Base-by-base conservation (phyloP, 2,113 vertebrate species). In the Leptosomus discolor region DNA sequence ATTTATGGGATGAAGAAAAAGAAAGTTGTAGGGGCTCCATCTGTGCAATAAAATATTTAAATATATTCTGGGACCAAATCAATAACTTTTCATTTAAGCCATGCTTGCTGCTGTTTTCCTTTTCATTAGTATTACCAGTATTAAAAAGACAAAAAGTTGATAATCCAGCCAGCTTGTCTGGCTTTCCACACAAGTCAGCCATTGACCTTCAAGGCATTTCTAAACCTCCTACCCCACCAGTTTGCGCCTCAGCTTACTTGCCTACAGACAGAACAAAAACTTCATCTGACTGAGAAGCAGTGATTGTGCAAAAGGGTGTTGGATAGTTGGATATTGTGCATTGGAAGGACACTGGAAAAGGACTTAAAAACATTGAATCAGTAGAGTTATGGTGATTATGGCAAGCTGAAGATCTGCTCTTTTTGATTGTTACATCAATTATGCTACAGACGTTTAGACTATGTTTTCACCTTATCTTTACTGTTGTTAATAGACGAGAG, bases 11-110 rank as follows among this genome's bases (percentile, higher is more conserved):
- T 70, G 73, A 91, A 88, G 92, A 75, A 83, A 94, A 92, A 83
- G 50, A 41, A 84, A 84, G n/a, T 95, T 80, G 71, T 77, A 84
- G 71, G 34, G 32, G 8, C 61, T 88, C 46, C 91, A 91, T 65
- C 79, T 96, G 91, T 91, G 76, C 63, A 94, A 67, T 96, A 93
- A 97, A 95, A 76, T 92, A 86, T 50, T 90, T 90, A 85, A 94
- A 90, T 91, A 60, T 79, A 51, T 70, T 56, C 65, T 88, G 68
- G 41, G 91, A 92, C 32, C 15, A 27, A 84, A 83, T 90, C 78
- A 96, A 73, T 88, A 93, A 88, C 70, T 93, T 32, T 89, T 84
- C 75, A 54, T 83, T 71, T 84, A 73, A 95, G 36, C 41, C 77
- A 92, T 43, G 34, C 54, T 77, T 71, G 74, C 89, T 92, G 41